Evolutionary conservation across 2,113 vertebrate species (phyloP).

Genomic region (Macquaria australasica): DNA sequence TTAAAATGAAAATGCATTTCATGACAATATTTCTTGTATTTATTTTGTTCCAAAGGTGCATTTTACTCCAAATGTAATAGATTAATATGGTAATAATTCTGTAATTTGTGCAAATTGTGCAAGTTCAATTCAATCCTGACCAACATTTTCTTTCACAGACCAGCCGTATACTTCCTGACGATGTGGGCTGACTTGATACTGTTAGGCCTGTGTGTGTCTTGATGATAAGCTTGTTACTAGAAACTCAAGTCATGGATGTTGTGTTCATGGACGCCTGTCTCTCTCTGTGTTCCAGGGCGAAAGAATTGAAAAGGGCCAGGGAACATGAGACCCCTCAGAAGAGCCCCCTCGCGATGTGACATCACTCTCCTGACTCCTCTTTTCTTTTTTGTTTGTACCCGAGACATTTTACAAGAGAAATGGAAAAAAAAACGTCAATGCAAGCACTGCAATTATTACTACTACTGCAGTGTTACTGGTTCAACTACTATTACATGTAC

Average conservation of each 20-base stretch:
- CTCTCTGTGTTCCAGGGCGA: conserved; percentile 93
- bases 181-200: conserved; percentile 33
- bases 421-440: conserved; percentile 78
- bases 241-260: not conserved
- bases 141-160: conserved; percentile 65
- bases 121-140: conserved; percentile 43
- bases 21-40: conserved; percentile 7
- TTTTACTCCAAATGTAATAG: conserved; percentile 18
- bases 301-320: conserved; percentile 99
- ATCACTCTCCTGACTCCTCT: conserved; percentile 96
- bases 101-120: conserved; percentile 15
- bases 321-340: conserved; percentile 97
- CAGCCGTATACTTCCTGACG: conserved; percentile 43
- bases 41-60: conserved; percentile 13
- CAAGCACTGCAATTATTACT: conserved; percentile 89
- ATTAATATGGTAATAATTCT: conserved; percentile 25
- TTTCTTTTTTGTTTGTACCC: conserved; percentile 94
- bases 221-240: not conserved
- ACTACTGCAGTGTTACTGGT: conserved; percentile 75
- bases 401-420: conserved; percentile 94
- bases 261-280: conserved; percentile 35
- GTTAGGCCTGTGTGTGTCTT: conserved; percentile 17
- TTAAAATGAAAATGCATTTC: conserved; percentile 1
- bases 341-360: conserved; percentile 98
- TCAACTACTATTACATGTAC: conserved; percentile 79